A percentile compares a stretch with the other conserved stretches of the same genome.
Evolutionary conservation across 2,797 vertebrate genomes (phyloP).

Genomic region (Oreochromis mossambicus): DNA sequence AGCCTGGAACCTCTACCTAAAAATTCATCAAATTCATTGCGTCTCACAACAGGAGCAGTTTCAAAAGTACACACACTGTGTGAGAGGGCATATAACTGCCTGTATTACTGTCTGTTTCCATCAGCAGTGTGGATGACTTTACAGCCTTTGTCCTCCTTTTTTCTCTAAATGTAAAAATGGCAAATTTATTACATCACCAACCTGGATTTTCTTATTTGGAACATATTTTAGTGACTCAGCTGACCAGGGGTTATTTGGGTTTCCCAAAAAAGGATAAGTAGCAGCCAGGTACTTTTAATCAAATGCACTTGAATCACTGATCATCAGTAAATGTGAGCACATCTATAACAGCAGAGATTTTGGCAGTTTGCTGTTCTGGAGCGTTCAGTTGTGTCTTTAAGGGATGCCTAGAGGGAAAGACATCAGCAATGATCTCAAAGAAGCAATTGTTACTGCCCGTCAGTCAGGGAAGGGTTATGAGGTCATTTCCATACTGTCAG

Average conservation of each 20-base stretch:
- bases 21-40: neutral
- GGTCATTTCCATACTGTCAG: neutral
- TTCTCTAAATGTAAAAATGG: neutral
- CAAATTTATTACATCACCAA: neutral
- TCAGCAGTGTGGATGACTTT: neutral
- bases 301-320: neutral
- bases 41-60: neutral
- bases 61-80: neutral
- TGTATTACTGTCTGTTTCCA: neutral
- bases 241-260: constrained; percentile 4
- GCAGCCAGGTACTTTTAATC: neutral
- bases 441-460: neutral
- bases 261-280: neutral
- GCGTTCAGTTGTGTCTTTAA: neutral
- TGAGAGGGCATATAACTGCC: neutral
- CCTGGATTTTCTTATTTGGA: neutral
- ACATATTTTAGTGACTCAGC: neutral
- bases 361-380: fast-evolving
- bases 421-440: neutral
- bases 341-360: neutral
- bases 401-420: neutral
- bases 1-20: neutral
- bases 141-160: neutral
- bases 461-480: neutral
- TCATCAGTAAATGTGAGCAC: neutral